Conservation (phyloP, 2,888 invertebrate genomes). For the Thecocarcelia acutangulata region DNA sequence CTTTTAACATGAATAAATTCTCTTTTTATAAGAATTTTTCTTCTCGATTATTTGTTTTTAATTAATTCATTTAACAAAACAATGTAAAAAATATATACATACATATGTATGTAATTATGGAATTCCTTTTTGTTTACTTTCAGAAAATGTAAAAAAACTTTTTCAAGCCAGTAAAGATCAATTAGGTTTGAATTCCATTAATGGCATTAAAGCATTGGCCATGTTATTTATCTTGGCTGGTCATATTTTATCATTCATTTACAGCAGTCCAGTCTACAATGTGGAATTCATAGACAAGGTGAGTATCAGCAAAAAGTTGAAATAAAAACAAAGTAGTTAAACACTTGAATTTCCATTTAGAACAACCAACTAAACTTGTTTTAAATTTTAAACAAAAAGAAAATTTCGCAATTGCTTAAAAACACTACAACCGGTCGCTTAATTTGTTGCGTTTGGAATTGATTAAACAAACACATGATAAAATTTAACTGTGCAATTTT, state of each 20-base stretch:
- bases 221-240: constrained; percentile 87
- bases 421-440: background rate
- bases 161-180: constrained; percentile 82
- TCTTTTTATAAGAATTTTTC: constrained; percentile 8
- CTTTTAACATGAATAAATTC: constrained; percentile 16
- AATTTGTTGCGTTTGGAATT: constrained; percentile 14
- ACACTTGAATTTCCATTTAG: constrained; percentile 65
- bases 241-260: constrained; percentile 86
- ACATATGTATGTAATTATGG: too few relatives aligned
- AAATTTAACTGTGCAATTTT: too few relatives aligned
- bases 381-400: constrained; percentile 24
- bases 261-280: constrained; percentile 87
- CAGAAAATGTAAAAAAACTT: constrained; percentile 77
- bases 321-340: constrained; percentile 19
- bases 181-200: constrained; percentile 85
- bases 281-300: constrained; percentile 82
- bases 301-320: constrained; percentile 25
- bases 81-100: background rate
- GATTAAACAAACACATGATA: background rate
- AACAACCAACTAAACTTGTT: constrained; percentile 59
- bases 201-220: constrained; percentile 86
- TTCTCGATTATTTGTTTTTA: constrained; percentile 7
- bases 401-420: constrained; percentile 50
- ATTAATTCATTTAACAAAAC: constrained; percentile 7
- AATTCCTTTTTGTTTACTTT: constrained; percentile 26